Base-by-base conservation (phyloP, 2,113 vertebrate species). In the Xyliphius kryptos region DNA sequence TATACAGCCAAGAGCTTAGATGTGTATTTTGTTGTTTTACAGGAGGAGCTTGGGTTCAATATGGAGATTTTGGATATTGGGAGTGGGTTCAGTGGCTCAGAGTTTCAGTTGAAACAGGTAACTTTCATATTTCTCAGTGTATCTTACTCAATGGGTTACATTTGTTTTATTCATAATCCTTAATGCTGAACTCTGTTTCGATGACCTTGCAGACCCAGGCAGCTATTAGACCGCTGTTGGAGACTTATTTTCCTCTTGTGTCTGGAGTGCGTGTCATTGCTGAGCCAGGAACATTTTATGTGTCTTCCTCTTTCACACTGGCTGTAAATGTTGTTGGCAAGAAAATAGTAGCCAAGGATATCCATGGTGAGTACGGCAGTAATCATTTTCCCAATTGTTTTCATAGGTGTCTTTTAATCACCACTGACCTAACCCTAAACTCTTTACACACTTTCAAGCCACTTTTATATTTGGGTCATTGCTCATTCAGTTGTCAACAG, bases 31-130 rank as follows among this genome's bases (percentile, higher is more conserved):
- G 26, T 72, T 20, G 32, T 68, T 10, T 0, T 77, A 26, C 71
- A 99, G 96, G 82, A 86, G 79, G 95, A 98, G 80, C 82, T 99
- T 81, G 95, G 95, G 69, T 97, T 95, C 74, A 88, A 88, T 64
- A 93, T 99, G 93, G 89, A 87, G 77, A 82, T 96, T 67, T 78
- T 99, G 85, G 92, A 98, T 83, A 93, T 99, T 74, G 96, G 96
- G 57, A 89, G 93, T 67, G 95, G 94, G 70, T 97, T 97, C 83
- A 92, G 88, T 67, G 95, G 91, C 76, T 88, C 88, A 40, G 91
- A 93, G 69, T 86, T 88, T 82, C 92, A 97, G 60, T 82, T 97
- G 70, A 89, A 91, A 87, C 91, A 97, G 89, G 95, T n/a, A n/a
- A n/a, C n/a, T n/a, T n/a, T n/a, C n/a, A n/a, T n/a, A n/a, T n/a